Percentiles rank a stretch among this genome's conserved stretches.
phyloP scores from a whole-genome alignment of 2,888 invertebrate species.

The Apotomis betuletana region DNA sequence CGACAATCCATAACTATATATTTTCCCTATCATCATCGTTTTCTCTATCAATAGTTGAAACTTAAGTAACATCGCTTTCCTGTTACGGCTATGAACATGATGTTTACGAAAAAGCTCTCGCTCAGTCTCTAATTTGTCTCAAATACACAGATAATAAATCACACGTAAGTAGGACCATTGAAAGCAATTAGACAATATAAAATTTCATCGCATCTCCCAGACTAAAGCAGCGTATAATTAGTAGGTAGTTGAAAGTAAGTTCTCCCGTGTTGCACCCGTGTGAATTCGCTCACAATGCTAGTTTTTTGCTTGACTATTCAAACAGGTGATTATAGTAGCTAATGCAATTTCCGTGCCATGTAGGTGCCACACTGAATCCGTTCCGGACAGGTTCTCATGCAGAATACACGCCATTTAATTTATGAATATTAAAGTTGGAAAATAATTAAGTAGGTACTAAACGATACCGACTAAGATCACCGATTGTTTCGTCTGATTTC shows the following conservation, averaged over 20 bases:
- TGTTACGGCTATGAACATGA: not conserved
- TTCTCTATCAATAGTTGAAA: not conserved
- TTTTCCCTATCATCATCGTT: not conserved
- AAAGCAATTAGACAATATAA: slow-evolving; percentile 35
- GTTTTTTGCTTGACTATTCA: slow-evolving; percentile 36
- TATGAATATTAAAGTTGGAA: slow-evolving; percentile 6
- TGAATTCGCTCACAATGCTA: slow-evolving; percentile 39
- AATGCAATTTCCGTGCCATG: slow-evolving; percentile 26
- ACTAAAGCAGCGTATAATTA: slow-evolving; percentile 27
- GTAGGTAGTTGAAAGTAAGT: slow-evolving; percentile 34
- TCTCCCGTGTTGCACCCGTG: slow-evolving; percentile 41
- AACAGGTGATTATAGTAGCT: slow-evolving; percentile 29
- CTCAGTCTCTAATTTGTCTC: slow-evolving; percentile 13
- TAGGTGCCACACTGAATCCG: not conserved
- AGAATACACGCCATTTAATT: slow-evolving; percentile 17
- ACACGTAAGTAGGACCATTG: slow-evolving; percentile 25
- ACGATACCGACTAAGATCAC: too few species aligned
- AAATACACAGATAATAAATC: slow-evolving; percentile 24
- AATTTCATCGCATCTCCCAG: slow-evolving; percentile 27
- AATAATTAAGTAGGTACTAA: not conserved
- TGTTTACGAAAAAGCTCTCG: slow-evolving; percentile 10
- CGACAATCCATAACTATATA: not conserved
- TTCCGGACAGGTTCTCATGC: slow-evolving; percentile 7
- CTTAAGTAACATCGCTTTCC: not conserved
- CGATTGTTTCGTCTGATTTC: too few species aligned